Base-by-base conservation (phyloP, 2,888 invertebrate species). In the Erebia aethiops region DNA sequence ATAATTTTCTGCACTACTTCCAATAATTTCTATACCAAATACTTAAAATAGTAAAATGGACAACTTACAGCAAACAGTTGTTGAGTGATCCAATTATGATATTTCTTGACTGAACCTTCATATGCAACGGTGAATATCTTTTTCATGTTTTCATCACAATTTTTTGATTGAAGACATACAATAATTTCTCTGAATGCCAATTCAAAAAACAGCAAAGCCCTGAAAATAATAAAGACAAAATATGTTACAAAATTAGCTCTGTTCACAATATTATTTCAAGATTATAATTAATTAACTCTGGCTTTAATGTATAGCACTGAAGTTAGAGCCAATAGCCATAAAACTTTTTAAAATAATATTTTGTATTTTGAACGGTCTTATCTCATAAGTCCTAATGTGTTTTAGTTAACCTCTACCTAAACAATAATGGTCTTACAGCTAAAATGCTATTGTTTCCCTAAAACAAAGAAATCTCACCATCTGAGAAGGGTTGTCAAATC, bases 61-160 rank as follows among this genome's bases (percentile, higher is more conserved):
- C 4, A 46, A 91, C 93, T 91, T 92, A 97, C 97, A 83, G 92
- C 91, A 84, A 97, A 96, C 64, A 97, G 86, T 88, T 96, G 95
- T 81, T 96, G 96, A 4, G 96, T 95, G 79, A 97, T 90, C 95
- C 97, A 97, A 74, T 95, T 96, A 79, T 97, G 97, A 83, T 96
- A 95, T 73, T 94, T 94, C 83, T 96, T 96, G 21, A 97, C 88
- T 51, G 96, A 95, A 65, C 94, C 94, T 78, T 95, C 94, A 84
- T 97, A 97, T 0, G 97, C 95, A 72, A 92, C 88, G 77, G 94
- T 94, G 65, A 96, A 90, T 82, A 95, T 94, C 26, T 93, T 93
- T 70, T 94, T 94, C 80, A 97, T 90, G 81, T 94, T 94, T 76
- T 95, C 95, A 43, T 94, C 85, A 71, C 82, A 81, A 21, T 89